These are phyloP conservation scores for Toxotes lorentzi DNA, from an alignment of 2,797 vertebrate genomes.

Conservation along the genomic window DNA sequence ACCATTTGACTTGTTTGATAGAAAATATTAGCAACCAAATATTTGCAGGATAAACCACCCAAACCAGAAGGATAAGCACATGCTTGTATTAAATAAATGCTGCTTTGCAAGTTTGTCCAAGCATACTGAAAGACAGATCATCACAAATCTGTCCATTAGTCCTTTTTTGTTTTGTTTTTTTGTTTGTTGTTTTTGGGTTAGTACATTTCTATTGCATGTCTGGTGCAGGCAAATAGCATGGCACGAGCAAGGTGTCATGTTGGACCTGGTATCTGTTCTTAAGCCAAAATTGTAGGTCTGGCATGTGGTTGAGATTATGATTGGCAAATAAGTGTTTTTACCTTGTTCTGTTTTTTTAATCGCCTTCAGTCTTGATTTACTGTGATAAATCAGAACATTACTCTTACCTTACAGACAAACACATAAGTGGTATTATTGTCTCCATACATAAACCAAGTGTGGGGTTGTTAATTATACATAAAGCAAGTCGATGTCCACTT, in stretches of 20 bases:
- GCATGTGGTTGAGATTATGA: slow-evolving; percentile 27
- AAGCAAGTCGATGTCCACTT: slow-evolving; percentile 25
- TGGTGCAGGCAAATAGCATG: slow-evolving; percentile 8
- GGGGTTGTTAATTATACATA: slow-evolving; percentile 23
- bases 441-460: slow-evolving; percentile 30
- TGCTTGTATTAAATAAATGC: slow-evolving; percentile 6
- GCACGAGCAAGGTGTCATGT: not conserved
- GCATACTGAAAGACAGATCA: not conserved
- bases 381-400: slow-evolving; percentile 34
- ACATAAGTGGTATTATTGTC: slow-evolving; percentile 57
- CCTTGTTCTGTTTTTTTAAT: slow-evolving; percentile 15
- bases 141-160: not conserved
- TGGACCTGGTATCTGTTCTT: not conserved
- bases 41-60: slow-evolving; percentile 10
- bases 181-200: not conserved
- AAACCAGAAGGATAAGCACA: slow-evolving; percentile 15
- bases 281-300: slow-evolving; percentile 15
- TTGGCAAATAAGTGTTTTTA: slow-evolving; percentile 27
- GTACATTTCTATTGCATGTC: slow-evolving; percentile 10
- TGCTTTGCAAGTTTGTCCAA: not conserved
- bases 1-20: slow-evolving; percentile 13
- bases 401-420: slow-evolving; percentile 26
- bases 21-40: not conserved
- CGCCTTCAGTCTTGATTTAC: slow-evolving; percentile 50
- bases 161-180: not conserved